Conservation (phyloP, 2,888 invertebrate genomes). For the Ophraella communa region DNA sequence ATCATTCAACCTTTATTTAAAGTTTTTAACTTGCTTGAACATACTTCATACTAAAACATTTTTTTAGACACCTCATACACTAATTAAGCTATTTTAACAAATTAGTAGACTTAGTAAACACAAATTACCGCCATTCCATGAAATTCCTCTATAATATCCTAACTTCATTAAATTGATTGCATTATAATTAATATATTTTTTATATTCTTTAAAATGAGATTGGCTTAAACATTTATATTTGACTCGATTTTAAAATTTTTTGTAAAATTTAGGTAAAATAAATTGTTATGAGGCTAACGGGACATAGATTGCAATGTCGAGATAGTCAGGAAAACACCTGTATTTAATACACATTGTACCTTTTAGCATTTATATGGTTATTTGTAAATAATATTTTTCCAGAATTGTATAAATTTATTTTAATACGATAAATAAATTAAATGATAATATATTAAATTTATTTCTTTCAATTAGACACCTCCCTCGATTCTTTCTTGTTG, state of each 20-base stretch:
- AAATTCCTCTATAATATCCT: no score
- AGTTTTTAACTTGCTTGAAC: no score
- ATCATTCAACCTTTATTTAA: no score
- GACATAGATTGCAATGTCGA: conserved; percentile 53
- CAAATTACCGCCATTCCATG: no score
- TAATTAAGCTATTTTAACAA: no score
- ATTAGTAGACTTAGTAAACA: no score
- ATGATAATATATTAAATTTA: neutral
- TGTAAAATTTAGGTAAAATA: conserved; percentile 1
- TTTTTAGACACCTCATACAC: no score
- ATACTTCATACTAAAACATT: no score
- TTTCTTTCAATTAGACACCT: neutral
- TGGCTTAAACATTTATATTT: neutral
- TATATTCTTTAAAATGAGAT: neutral
- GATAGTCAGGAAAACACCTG: conserved; percentile 33
- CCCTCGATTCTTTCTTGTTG: no score
- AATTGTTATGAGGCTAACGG: conserved; percentile 53
- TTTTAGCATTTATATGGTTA: conserved; percentile 44
- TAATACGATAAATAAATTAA: conserved; percentile 38
- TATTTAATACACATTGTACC: conserved; percentile 31
- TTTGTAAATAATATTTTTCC: conserved; percentile 56
- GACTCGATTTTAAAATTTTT: neutral
- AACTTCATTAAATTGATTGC: no score
- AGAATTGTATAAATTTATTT: conserved; percentile 57
- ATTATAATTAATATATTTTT: neutral